Percentiles rank a stretch among this genome's conserved stretches.
Conservation (phyloP, 2,113 vertebrate species). For the Nanorana parkeri region DNA sequence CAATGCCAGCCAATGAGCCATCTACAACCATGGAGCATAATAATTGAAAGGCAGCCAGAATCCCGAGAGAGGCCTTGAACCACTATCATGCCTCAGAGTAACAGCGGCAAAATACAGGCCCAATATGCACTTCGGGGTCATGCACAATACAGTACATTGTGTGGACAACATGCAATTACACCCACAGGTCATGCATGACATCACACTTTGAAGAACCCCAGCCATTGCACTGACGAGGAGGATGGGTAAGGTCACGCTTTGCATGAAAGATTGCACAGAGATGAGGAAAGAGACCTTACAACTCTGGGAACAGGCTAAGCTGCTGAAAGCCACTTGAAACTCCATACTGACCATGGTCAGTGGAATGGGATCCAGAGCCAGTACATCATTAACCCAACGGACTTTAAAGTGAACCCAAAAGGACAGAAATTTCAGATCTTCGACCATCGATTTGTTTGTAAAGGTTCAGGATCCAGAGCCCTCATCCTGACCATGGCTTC, state of each 20-base stretch:
- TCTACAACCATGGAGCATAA: neutral
- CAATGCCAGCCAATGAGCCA: neutral
- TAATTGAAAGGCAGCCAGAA: neutral
- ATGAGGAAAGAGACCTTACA: neutral
- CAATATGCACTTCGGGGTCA: neutral
- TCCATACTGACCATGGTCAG: neutral
- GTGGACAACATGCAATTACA: slow-evolving; percentile 23
- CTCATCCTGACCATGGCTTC: no score
- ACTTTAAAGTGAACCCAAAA: no score
- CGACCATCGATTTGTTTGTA: no score
- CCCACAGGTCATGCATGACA: slow-evolving; percentile 30
- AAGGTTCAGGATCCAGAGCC: no score
- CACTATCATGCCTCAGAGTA: neutral
- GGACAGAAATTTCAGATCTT: no score
- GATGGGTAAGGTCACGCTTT: neutral
- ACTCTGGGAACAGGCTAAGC: no score
- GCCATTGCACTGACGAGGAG: neutral
- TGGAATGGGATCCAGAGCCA: no score
- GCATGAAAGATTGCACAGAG: neutral
- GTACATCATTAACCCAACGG: no score
- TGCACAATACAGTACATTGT: neutral
- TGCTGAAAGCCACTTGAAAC: no score
- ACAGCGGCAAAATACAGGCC: neutral
- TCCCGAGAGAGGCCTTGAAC: neutral
- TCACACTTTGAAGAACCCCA: slow-evolving; percentile 13